Conservation (phyloP, 2,113 vertebrate genomes). For the Ammospiza caudacuta region DNA sequence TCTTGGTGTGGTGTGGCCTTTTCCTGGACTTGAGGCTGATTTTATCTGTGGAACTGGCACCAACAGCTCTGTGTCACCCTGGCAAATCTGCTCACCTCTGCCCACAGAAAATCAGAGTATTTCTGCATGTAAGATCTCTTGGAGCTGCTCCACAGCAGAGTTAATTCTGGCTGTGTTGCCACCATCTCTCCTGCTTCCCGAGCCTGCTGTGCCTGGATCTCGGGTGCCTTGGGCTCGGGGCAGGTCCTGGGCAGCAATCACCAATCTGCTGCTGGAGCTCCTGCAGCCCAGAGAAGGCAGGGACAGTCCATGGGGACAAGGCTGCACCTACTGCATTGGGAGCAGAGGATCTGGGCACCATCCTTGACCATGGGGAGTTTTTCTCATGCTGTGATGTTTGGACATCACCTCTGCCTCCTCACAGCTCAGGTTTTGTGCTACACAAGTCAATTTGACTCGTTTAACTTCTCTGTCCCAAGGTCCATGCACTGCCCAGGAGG, state of each 20-base stretch:
- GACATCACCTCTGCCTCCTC: neutral
- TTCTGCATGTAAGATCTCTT: neutral
- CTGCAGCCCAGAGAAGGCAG: neutral
- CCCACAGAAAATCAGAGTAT: neutral
- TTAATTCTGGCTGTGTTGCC: neutral
- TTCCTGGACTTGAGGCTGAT: neutral
- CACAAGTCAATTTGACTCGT: neutral
- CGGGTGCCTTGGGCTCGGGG: neutral
- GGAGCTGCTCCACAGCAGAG: neutral
- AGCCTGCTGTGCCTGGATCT: neutral
- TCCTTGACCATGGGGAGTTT: fast-evolving
- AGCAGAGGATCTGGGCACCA: neutral
- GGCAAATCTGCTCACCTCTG: neutral
- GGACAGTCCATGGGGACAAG: neutral
- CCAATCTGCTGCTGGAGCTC: neutral
- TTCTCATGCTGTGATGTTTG: neutral
- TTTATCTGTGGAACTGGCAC: neutral
- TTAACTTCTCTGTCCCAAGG: neutral
- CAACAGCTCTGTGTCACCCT: neutral
- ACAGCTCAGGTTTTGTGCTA: neutral
- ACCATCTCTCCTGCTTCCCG: neutral
- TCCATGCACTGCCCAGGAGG: neutral
- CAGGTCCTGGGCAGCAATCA: neutral
- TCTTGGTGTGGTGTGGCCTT: fast-evolving
- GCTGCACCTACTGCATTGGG: neutral